These are phyloP conservation scores for Oreohelix idahoensis DNA, from an alignment of 1,140 invertebrate genomes.

Conservation along the genomic window DNA sequence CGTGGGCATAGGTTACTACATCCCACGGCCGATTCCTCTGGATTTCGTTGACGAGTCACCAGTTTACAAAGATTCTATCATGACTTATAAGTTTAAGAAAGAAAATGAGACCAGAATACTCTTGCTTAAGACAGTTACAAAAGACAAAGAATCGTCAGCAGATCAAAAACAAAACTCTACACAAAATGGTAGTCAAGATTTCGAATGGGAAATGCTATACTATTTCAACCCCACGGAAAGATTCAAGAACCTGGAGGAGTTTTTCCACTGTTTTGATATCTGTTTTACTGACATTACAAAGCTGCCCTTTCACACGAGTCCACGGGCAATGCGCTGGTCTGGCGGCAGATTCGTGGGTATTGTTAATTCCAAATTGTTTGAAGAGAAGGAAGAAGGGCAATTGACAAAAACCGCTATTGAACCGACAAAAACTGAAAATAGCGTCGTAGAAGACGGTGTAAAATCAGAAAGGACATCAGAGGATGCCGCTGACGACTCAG, in stretches of 20 bases:
- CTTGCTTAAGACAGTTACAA: not conserved
- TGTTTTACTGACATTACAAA: not conserved
- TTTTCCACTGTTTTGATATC: not conserved
- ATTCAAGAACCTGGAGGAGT: not conserved
- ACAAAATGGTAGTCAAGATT: not conserved
- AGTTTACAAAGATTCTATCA: not conserved
- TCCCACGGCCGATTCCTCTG: not conserved
- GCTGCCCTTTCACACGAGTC: slow-evolving; percentile 1
- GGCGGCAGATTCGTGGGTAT: not conserved
- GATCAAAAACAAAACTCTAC: not conserved
- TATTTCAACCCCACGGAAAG: not conserved
- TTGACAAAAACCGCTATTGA: not conserved
- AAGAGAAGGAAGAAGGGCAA: not conserved
- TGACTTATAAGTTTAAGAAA: slow-evolving; percentile 11
- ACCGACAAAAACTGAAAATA: too few species aligned
- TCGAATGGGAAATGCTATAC: not conserved
- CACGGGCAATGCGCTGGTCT: not conserved
- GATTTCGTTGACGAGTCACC: slow-evolving; percentile 4
- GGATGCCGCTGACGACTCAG: not conserved
- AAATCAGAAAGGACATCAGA: not conserved
- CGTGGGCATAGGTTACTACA: not conserved
- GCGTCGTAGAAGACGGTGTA: not conserved
- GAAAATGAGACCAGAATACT: not conserved
- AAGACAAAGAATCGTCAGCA: not conserved
- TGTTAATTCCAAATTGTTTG: not conserved